phyloP scores from a whole-genome alignment of 2,113 vertebrate species.

The Neotoma lepida region DNA sequence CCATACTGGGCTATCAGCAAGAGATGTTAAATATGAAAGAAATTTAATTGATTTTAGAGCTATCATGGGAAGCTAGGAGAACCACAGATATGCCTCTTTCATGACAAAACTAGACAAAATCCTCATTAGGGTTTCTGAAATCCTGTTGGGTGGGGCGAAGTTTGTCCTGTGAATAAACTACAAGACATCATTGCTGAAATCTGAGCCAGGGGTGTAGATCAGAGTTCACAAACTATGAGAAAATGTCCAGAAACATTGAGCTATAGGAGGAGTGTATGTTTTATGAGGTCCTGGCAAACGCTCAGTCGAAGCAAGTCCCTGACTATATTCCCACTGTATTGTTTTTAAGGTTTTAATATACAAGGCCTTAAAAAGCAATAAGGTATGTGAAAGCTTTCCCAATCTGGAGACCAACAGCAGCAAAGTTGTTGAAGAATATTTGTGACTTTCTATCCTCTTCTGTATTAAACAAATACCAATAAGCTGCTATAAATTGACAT shows the following conservation, averaged over 20 bases:
- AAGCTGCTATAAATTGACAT: slow-evolving; percentile 10
- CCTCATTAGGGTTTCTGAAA: slow-evolving; percentile 34
- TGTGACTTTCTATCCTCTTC: not conserved
- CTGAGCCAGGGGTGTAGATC: not conserved
- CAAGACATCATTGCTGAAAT: not conserved
- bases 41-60: not conserved
- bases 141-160: not conserved
- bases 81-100: not conserved
- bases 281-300: slow-evolving; percentile 6
- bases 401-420: not conserved
- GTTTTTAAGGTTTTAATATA: slow-evolving; percentile 25
- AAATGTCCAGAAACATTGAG: slow-evolving; percentile 4
- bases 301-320: not conserved
- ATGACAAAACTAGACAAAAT: not conserved
- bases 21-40: not conserved
- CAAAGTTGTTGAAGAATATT: slow-evolving; percentile 45
- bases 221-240: slow-evolving; percentile 43
- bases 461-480: slow-evolving; percentile 26
- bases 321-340: not conserved
- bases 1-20: not conserved
- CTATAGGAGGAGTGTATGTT: not conserved
- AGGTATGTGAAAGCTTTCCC: not conserved
- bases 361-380: slow-evolving; percentile 1
- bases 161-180: slow-evolving; percentile 9
- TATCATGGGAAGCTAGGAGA: not conserved